Evolutionary conservation across 2,888 invertebrate genomes (phyloP), one percentile per base, ranked within the genome.

Genomic region (Microctonus aethiopoides): DNA sequence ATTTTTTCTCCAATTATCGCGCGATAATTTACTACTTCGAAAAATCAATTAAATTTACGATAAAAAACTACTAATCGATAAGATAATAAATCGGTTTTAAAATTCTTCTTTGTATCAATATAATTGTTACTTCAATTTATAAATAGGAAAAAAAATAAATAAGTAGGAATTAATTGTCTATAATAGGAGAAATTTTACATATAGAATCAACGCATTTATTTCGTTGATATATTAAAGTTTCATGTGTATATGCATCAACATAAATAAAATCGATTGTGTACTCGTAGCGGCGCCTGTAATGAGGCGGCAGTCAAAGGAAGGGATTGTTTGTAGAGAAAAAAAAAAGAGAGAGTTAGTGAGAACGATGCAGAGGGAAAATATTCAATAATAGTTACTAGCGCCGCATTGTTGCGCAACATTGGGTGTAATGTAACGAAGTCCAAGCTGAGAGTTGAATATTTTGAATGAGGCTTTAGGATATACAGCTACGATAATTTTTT

Each of bases 341-440:
- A 7, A 16, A 16, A 16, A 29, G 7, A 5, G 3, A 7, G 29
- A 5, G 29, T 7, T 5, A 2, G 39, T n/a, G 20, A 7, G 36
- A 36, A 10, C 7, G 36, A 5, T 6, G n/a, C n/a, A n/a, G n/a
- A n/a, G 7, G 24, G 36, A 24, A 69, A 64, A 52, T n/a, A 52
- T n/a, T n/a, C 52, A 39, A 39, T 56, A 65, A 56, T 69, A 60
- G 36, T 60, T 24, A 52, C 59, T 64, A 69, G 59, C 54, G 70
- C 54, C 54, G 41, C 54, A 65, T 65, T 60, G 61, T 70, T 70
- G 46, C 65, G 54, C 65, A 70, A 70, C 9, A 56, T 61, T 70
- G 60, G 29, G 36, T 63, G 36, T 63, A 22, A n/a, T n/a, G n/a
- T 32, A 62, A 46, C 20, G 59, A 29, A 46, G 34, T 46, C 22